Evolutionary conservation across 2,113 vertebrate genomes (phyloP).

Genomic region (Poicephalus gulielmi): DNA sequence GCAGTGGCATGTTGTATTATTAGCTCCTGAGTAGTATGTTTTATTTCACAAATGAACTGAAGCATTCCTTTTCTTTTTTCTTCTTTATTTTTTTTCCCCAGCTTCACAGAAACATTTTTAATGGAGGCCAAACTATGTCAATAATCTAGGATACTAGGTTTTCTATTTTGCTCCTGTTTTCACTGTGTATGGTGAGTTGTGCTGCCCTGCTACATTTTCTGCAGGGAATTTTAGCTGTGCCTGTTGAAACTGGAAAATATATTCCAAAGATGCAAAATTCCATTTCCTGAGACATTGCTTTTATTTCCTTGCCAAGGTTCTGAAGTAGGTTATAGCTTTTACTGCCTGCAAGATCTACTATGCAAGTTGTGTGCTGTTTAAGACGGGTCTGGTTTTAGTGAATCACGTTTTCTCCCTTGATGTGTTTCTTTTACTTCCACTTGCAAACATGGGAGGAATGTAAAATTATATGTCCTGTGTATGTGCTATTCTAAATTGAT

Average conservation of each 20-base stretch:
- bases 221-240: background rate
- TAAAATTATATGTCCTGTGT: background rate
- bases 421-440: background rate
- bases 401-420: background rate
- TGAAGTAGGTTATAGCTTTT: background rate
- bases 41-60: conserved; percentile 3
- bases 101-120: background rate
- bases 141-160: background rate
- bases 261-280: background rate
- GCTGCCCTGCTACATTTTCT: background rate
- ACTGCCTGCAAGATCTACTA: background rate
- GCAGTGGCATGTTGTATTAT: background rate
- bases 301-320: background rate
- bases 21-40: background rate
- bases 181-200: background rate
- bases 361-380: background rate
- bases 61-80: background rate
- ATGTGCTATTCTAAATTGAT: background rate
- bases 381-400: background rate
- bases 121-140: background rate
- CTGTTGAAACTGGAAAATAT: conserved; percentile 6
- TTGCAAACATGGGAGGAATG: background rate
- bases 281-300: background rate
- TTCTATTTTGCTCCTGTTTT: background rate
- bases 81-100: accelerated